Evolutionary conservation across 2,888 invertebrate genomes (phyloP).

Genomic region (Andricus curvator): DNA sequence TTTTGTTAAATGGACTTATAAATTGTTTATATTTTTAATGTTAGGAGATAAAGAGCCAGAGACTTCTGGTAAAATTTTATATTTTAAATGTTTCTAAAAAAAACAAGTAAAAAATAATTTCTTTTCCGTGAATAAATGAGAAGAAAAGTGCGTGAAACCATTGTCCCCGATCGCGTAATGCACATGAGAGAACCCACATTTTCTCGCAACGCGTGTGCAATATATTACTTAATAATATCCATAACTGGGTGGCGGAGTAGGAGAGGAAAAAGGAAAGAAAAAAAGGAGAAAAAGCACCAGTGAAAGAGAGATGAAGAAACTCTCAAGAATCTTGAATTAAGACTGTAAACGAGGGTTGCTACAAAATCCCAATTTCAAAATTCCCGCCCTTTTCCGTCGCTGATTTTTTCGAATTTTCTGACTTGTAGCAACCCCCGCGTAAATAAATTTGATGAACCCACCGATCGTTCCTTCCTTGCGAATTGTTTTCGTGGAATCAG

Average conservation of each 20-base stretch:
- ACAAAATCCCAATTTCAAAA: no score
- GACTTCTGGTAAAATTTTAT: no score
- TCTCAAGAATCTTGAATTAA: conserved; percentile 14
- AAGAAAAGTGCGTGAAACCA: background rate
- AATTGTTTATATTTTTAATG: no score
- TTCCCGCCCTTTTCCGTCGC: no score
- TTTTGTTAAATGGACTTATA: no score
- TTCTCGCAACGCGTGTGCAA: conserved; percentile 58
- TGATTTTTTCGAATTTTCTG: no score
- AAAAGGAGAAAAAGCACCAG: background rate
- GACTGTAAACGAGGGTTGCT: background rate
- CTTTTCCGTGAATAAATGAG: background rate
- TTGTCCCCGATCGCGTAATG: background rate
- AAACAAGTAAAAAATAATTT: no score
- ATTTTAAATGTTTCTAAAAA: no score
- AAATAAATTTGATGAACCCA: conserved; percentile 12
- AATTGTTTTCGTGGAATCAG: background rate
- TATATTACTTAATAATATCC: conserved; percentile 75
- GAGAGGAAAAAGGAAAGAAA: background rate
- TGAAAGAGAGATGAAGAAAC: conserved; percentile 26
- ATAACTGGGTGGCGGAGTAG: conserved; percentile 63
- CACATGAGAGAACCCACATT: conserved; percentile 69
- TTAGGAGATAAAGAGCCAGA: no score
- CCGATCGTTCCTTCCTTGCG: background rate
- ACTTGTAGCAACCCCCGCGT: no score